Evolutionary conservation across 1,140 invertebrate genomes (phyloP), one percentile per base, ranked within the genome.

Genomic region (Nephila pilipes): DNA sequence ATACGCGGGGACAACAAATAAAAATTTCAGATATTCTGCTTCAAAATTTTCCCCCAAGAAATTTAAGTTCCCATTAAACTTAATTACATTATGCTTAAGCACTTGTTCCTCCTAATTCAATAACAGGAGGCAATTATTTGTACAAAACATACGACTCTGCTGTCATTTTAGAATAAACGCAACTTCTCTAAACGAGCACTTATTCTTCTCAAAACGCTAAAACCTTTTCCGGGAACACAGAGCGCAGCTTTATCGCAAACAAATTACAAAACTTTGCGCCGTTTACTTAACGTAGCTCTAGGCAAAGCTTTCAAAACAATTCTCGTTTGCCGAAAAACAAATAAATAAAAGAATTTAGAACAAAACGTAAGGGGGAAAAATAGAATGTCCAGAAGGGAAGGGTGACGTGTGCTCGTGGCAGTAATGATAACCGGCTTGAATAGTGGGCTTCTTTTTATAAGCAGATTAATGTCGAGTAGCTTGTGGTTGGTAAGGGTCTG

Each of bases 391-490:
- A 12, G 25, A 20, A 29, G 65, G 65, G 1, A 18, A 16, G 5
- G 29, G 25, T 75, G 69, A 75, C 69, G 69, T 75, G 69, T 75
- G 69, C 69, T 60, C 91, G 63, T 93, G 91, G 75, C 91, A 87
- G 54, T 46, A 85, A 93, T 93, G 55, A 93, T 85, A 87, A 87
- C 81, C 85, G 65, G 81, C 32, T 54, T 79, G 63, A 2, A 65
- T 58, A 46, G 54, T 10, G 14, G 60, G n/a, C 32, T 55, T 29
- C 38, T 36, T 46, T 65, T 54, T 54, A 65, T 85, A 32, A 2
- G 60, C 90, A 91, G 79, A 91, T 91, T 91, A 85, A 91, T 91
- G 80, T n/a, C n/a, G 54, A 38, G 81, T 25, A 57, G 14, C 63
- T 46, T 20, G 22, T 32, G 55, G 29, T 63, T 54, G 89, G 22